Evolutionary conservation across 2,888 invertebrate species (phyloP), one percentile per base, ranked within the genome.

Genomic region (Phrixothrix hirtus): DNA sequence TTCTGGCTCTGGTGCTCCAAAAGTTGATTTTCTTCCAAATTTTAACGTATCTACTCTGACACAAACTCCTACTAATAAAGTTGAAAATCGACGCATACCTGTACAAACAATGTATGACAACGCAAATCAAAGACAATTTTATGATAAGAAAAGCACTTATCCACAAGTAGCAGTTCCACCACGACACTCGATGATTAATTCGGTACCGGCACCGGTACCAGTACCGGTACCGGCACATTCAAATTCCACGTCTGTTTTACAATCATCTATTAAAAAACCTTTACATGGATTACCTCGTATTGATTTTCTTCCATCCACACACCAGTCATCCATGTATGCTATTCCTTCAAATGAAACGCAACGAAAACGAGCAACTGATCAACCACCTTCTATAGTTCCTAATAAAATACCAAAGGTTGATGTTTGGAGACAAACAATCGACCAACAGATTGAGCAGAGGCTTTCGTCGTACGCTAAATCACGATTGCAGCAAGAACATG

Each of bases 1-100:
- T 36, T 70, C 72, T 35, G 71, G 69, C n/a, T 73, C 76, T 2
- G 77, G 78, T 39, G 82, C 87, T 13, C 88, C 89, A 6, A 87
- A 89, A 75, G 86, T 90, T 7, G 88, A 91, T 71, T 90, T 91
- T 67, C 81, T 84, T 26, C 89, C 89, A 1, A 86, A 89, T 69
- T 90, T 90, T 61, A 78, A 77, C 62, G 78, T 80, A 34, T 79
- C 73, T 7, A 46, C 68, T 3, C 45, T 70, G 32, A 64, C 59
- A 39, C 62, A 56, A 36, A 43, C 29, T 16, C 44, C 51, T 29
- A 50, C 14, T 5, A 41, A 41, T 31, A 46, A 50, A 41, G 26
- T 44, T 12, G 57, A 57, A 7, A 53, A 36, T 30, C 37, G 57
- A 35, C 44, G 50, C 34, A 9, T 49, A 27, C 21, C 44, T 9